Percentiles rank a stretch among this genome's conserved stretches.
phyloP scores from a whole-genome alignment of 2,888 invertebrate species.

The Athrips mouffetella region DNA sequence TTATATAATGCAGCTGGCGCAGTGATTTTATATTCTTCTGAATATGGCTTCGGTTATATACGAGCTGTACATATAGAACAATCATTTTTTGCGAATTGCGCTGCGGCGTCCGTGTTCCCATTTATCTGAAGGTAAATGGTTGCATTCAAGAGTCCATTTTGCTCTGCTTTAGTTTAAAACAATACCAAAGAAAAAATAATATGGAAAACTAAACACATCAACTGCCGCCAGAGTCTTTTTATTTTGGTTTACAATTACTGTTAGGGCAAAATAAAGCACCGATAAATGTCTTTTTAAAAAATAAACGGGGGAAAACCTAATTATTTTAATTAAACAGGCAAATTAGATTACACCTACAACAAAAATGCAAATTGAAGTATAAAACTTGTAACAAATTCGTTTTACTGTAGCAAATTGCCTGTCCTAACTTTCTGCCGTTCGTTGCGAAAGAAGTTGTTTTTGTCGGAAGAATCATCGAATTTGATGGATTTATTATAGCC shows the following conservation, averaged over 20 bases:
- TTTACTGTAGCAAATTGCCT: background rate
- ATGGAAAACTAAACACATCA: background rate
- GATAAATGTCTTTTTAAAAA: background rate
- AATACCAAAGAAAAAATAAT: background rate
- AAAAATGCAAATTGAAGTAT: slow-evolving; percentile 4
- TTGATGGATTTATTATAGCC: too few species aligned
- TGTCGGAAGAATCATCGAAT: too few species aligned
- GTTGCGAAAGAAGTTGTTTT: background rate
- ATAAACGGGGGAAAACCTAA: background rate
- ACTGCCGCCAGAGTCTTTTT: too few species aligned
- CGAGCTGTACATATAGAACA: slow-evolving; percentile 35
- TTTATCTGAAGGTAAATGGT: slow-evolving; percentile 54
- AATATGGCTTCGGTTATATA: too few species aligned
- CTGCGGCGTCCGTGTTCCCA: slow-evolving; percentile 43
- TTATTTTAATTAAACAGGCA: slow-evolving; percentile 5
- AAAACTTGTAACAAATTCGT: background rate
- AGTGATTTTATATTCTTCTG: too few species aligned
- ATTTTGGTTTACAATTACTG: background rate
- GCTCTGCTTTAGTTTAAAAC: slow-evolving; percentile 32
- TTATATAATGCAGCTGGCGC: too few species aligned
- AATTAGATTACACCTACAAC: slow-evolving; percentile 1
- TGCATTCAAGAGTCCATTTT: slow-evolving; percentile 46
- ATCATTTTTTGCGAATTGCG: slow-evolving; percentile 51
- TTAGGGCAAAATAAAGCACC: background rate
- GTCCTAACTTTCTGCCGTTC: background rate